Evolutionary conservation across 2,888 invertebrate species (phyloP).

Genomic region (Agrochola circellaris): DNA sequence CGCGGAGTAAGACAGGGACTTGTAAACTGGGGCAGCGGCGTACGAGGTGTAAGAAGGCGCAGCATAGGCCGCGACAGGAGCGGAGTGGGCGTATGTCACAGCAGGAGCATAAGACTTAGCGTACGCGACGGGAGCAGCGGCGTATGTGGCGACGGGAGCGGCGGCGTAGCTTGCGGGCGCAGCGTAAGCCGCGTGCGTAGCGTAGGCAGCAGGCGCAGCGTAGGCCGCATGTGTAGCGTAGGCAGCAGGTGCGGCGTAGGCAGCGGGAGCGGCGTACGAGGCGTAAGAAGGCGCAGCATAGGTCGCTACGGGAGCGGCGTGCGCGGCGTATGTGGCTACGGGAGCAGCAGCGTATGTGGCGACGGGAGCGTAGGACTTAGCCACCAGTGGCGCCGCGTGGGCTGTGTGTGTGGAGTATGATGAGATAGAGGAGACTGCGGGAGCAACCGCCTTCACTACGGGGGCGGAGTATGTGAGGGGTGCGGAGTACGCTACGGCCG

Average conservation of each 20-base stretch:
- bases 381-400: slow-evolving; percentile 70
- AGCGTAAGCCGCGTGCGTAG: slow-evolving; percentile 86
- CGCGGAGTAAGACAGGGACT: slow-evolving; percentile 89
- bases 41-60: slow-evolving; percentile 60
- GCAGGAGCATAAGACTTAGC: slow-evolving; percentile 69
- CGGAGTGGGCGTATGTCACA: slow-evolving; percentile 63
- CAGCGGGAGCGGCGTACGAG: slow-evolving; percentile 74
- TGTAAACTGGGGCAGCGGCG: slow-evolving; percentile 77
- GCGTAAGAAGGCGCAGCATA: slow-evolving; percentile 71
- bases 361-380: slow-evolving; percentile 83
- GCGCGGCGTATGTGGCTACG: slow-evolving; percentile 73
- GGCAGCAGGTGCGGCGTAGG: slow-evolving; percentile 70
- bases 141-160: slow-evolving; percentile 85
- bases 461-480: slow-evolving; percentile 77
- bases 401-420: slow-evolving; percentile 77
- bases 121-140: slow-evolving; percentile 88
- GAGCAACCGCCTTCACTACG: slow-evolving; percentile 80
- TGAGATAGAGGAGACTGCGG: slow-evolving; percentile 78
- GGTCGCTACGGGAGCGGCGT: slow-evolving; percentile 66
- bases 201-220: slow-evolving; percentile 70
- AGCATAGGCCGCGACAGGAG: slow-evolving; percentile 66
- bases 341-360: slow-evolving; percentile 70
- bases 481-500: slow-evolving; percentile 72
- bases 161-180: slow-evolving; percentile 70
- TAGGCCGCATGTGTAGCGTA: slow-evolving; percentile 87